These are phyloP conservation scores for Oceanodroma tethys DNA, from an alignment of 2,113 vertebrate genomes.

Conservation along the genomic window DNA sequence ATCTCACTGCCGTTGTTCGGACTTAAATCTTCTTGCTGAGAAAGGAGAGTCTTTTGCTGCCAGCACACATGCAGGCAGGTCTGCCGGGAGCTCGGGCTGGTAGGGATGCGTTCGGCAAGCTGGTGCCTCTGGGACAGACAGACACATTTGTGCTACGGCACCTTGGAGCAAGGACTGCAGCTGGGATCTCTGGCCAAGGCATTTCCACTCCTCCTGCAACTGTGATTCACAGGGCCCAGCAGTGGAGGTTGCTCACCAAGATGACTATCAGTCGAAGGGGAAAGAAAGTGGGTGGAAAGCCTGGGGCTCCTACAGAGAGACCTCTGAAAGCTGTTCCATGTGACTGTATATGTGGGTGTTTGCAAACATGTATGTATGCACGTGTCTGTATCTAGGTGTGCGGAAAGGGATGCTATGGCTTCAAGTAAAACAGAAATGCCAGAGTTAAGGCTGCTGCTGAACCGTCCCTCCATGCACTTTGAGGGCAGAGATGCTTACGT, in stretches of 20 bases:
- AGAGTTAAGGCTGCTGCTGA: background rate
- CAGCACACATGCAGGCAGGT: background rate
- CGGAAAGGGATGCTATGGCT: background rate
- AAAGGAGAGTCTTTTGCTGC: background rate
- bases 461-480: fast-evolving
- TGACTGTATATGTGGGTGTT: background rate
- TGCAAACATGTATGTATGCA: fast-evolving
- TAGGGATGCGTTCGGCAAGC: background rate
- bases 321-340: background rate
- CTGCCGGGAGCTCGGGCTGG: background rate
- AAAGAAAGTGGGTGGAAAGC: background rate
- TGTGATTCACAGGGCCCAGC: background rate
- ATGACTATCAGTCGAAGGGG: background rate
- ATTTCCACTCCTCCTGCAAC: background rate
- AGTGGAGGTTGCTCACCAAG: background rate
- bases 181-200: background rate
- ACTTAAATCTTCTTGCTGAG: background rate
- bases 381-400: background rate
- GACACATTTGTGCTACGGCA: background rate
- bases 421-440: background rate
- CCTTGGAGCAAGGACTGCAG: background rate
- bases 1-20: background rate
- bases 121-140: background rate
- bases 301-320: background rate
- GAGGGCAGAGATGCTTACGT: background rate